These are phyloP conservation scores for Prionailurus bengalensis DNA, from an alignment of 2,113 vertebrate species.

Conservation along the genomic window DNA sequence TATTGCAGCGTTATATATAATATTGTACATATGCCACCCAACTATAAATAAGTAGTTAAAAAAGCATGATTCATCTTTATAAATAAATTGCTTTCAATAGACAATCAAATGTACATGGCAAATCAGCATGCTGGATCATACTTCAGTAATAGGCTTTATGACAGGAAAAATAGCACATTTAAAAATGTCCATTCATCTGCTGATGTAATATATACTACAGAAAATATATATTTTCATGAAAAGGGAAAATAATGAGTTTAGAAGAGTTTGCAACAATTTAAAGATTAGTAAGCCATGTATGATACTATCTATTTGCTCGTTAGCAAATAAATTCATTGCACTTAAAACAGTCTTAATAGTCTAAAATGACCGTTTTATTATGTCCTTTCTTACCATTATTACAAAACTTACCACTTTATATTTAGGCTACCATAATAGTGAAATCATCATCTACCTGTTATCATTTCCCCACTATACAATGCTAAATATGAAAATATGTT, in stretches of 20 bases:
- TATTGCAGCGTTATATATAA: not conserved
- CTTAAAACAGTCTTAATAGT: not conserved
- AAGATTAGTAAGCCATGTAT: not conserved
- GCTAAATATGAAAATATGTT: slow-evolving; percentile 9
- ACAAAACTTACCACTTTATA: not conserved
- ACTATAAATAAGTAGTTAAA: slow-evolving; percentile 47
- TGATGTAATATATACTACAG: not conserved
- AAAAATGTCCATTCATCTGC: not conserved
- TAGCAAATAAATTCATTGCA: slow-evolving; percentile 16
- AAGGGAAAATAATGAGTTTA: slow-evolving; percentile 54
- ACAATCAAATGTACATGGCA: slow-evolving; percentile 45
- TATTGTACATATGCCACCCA: slow-evolving; percentile 13
- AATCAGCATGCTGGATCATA: not conserved
- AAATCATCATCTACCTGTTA: slow-evolving; percentile 53
- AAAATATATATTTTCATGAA: slow-evolving; percentile 5
- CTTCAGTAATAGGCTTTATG: not conserved
- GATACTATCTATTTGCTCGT: not conserved
- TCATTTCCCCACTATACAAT: slow-evolving; percentile 11
- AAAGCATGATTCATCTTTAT: slow-evolving; percentile 52
- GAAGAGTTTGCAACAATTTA: slow-evolving; percentile 59
- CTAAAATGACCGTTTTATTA: not conserved
- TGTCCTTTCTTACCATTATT: not conserved
- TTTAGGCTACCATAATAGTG: not conserved
- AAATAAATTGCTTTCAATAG: slow-evolving; percentile 54
- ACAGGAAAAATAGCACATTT: slow-evolving; percentile 43